Evolutionary conservation across 2,113 vertebrate genomes (phyloP).

Genomic region (Salvelinus sp.): DNA sequence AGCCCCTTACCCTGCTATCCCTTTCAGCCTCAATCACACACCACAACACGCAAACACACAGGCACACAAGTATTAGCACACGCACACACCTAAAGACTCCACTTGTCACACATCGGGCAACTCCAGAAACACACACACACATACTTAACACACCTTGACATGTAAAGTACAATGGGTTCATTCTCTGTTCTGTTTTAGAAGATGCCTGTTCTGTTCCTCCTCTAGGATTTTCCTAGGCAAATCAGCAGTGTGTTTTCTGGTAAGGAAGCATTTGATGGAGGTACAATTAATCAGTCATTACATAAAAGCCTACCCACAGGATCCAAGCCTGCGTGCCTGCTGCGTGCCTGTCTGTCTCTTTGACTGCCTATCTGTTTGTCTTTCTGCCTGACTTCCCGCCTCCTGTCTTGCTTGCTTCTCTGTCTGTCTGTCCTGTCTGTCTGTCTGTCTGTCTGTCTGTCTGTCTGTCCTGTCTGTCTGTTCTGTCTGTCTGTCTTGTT

Average conservation of each 20-base stretch:
- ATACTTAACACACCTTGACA: constrained; percentile 31
- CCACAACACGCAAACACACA: constrained; percentile 3
- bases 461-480: too few relatives aligned
- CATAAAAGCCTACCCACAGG: constrained; percentile 30
- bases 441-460: background rate
- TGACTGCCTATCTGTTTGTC: background rate
- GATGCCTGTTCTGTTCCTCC: constrained; percentile 44
- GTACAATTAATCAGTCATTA: constrained; percentile 52
- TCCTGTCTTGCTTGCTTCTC: too few relatives aligned
- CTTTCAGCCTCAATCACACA: constrained; percentile 11
- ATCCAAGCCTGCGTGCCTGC: constrained; percentile 53
- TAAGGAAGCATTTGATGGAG: constrained; percentile 57
- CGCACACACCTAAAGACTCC: background rate
- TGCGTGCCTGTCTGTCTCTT: background rate
- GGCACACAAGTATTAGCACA: background rate
- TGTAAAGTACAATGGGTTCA: constrained; percentile 45
- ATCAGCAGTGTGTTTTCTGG: constrained; percentile 50
- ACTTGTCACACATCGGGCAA: background rate
- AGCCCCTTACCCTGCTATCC: background rate
- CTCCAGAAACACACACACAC: background rate
- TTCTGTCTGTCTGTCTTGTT: too few relatives aligned
- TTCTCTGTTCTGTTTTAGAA: constrained; percentile 50
- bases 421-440: background rate
- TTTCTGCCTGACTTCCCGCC: too few relatives aligned
- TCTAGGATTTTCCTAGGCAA: constrained; percentile 62